Evolutionary conservation across 2,888 invertebrate genomes (phyloP).

Genomic region (Caenorhabditis sinica): DNA sequence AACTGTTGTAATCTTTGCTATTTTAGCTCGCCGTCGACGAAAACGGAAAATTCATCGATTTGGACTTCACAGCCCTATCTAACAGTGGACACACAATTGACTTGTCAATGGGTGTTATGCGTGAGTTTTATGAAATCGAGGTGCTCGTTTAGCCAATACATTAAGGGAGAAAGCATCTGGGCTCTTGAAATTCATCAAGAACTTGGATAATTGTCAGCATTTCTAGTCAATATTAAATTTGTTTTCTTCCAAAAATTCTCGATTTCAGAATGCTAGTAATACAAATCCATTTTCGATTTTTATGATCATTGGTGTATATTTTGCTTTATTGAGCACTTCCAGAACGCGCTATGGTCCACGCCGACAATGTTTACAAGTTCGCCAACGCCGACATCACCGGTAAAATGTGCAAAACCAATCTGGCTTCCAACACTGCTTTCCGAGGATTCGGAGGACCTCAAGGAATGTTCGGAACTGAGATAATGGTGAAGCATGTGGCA

Average conservation of each 20-base stretch:
- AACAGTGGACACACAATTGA: constrained; percentile 92
- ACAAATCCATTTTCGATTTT: too few species aligned
- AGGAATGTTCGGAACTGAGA: constrained; percentile 92
- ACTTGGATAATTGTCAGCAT: too few species aligned
- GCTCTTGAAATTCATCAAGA: too few species aligned
- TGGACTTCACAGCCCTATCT: constrained; percentile 89
- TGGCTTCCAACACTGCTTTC: constrained; percentile 95
- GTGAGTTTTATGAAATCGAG: too few species aligned
- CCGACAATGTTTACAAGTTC: constrained; percentile 91
- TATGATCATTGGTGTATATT: too few species aligned
- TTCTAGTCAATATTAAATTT: too few species aligned
- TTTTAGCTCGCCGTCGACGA: constrained; percentile 86
- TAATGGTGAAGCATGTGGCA: constrained; percentile 90
- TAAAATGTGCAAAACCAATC: constrained; percentile 90
- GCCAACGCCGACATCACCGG: constrained; percentile 89
- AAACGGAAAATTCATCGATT: constrained; percentile 89
- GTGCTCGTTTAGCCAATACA: too few species aligned
- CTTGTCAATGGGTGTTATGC: constrained; percentile 87
- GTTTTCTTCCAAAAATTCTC: too few species aligned
- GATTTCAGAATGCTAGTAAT: too few species aligned
- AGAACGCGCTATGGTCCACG: constrained; percentile 90
- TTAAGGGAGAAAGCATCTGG: too few species aligned
- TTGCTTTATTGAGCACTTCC: too few species aligned
- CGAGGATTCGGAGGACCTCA: constrained; percentile 91
- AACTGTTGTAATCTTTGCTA: too few species aligned